These are phyloP conservation scores for Lypha dubia DNA, from an alignment of 2,888 invertebrate species.

Conservation along the genomic window DNA sequence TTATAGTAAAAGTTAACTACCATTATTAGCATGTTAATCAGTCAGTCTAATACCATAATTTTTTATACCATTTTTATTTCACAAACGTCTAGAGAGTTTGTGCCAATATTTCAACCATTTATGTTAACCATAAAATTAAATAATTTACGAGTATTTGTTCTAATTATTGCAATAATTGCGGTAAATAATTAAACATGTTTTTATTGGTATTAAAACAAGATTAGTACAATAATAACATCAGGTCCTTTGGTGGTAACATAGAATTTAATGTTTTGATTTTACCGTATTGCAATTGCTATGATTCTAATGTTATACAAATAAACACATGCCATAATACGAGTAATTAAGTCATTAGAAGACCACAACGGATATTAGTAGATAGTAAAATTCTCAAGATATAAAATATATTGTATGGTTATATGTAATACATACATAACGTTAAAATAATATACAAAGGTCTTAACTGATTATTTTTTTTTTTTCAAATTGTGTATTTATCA, in stretches of 20 bases:
- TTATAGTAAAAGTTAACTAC: background rate
- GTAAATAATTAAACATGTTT: conserved; percentile 17
- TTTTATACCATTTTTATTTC: background rate
- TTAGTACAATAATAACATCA: background rate
- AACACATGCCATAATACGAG: conserved; percentile 5
- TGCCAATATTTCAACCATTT: background rate
- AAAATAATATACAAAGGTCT: too few relatives aligned
- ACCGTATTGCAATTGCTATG: background rate
- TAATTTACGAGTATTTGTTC: conserved; percentile 21
- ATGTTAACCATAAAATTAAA: background rate
- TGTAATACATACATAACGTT: too few relatives aligned
- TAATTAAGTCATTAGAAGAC: conserved; percentile 57
- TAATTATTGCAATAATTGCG: conserved; percentile 36
- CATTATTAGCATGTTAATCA: background rate
- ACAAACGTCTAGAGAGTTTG: background rate
- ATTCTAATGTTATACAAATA: background rate
- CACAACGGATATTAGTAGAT: conserved; percentile 1
- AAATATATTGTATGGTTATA: too few relatives aligned
- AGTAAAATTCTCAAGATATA: conserved; percentile 2
- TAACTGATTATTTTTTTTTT: too few relatives aligned
- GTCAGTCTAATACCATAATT: background rate
- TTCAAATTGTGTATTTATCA: too few relatives aligned
- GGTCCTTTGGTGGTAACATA: background rate
- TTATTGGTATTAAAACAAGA: conserved; percentile 8
- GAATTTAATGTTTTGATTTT: conserved; percentile 6